phyloP scores from a whole-genome alignment of 2,113 vertebrate genomes.

The Uropsilus gracilis region DNA sequence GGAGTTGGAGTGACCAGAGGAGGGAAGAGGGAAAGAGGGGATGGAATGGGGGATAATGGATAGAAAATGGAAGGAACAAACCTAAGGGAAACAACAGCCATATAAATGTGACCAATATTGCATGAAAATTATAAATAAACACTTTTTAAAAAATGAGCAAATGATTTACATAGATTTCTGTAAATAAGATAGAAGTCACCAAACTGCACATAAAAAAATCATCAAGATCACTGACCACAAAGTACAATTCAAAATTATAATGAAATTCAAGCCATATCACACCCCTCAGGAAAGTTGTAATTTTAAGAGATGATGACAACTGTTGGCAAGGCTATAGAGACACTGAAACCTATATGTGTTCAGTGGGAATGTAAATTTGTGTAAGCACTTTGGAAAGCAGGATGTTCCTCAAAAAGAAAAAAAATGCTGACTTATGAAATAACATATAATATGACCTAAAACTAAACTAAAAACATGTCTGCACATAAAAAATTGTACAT shows the following conservation, averaged over 20 bases:
- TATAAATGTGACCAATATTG: too few species aligned
- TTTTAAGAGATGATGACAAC: not conserved
- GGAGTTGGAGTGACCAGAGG: too few species aligned
- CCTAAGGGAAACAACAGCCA: too few species aligned
- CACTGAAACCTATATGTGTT: not conserved
- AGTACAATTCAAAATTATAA: not conserved
- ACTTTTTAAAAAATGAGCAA: not conserved
- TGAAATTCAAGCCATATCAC: not conserved
- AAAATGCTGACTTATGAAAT: too few species aligned
- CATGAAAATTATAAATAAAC: too few species aligned
- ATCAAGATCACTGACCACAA: not conserved
- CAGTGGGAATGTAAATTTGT: not conserved
- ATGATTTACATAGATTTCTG: not conserved
- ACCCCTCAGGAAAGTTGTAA: not conserved
- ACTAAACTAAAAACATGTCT: not conserved
- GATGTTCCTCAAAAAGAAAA: not conserved
- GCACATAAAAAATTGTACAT: not conserved
- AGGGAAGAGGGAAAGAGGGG: too few species aligned
- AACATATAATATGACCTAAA: not conserved
- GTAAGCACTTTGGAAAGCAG: not conserved
- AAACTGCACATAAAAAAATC: not conserved
- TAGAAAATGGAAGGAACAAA: too few species aligned
- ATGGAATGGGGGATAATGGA: too few species aligned
- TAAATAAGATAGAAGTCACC: not conserved
- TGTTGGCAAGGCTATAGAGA: not conserved